phyloP scores from a whole-genome alignment of 2,888 invertebrate genomes.

The Lacanobia wlatinum region DNA sequence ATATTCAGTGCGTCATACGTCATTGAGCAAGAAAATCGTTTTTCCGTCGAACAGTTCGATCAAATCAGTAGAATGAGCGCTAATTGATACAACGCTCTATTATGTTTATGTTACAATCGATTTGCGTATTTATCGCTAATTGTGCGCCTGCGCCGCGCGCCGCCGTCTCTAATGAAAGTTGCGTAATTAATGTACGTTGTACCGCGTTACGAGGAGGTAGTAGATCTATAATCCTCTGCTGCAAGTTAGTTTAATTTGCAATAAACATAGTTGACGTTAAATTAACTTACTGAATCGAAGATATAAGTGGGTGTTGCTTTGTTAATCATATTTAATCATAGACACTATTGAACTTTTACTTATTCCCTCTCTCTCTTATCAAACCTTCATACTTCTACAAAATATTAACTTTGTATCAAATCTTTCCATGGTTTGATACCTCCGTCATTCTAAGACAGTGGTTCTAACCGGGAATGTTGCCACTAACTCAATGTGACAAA shows the following conservation, averaged over 20 bases:
- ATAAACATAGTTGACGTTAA: not conserved
- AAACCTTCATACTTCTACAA: too few relatives aligned
- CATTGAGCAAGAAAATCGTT: slow-evolving; percentile 36
- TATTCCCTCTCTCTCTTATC: too few relatives aligned
- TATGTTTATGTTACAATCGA: slow-evolving; percentile 49
- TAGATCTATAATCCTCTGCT: slow-evolving; percentile 6
- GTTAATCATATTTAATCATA: too few relatives aligned
- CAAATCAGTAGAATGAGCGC: slow-evolving; percentile 29
- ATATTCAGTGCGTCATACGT: slow-evolving; percentile 20
- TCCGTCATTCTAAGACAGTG: too few relatives aligned
- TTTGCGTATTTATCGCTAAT: slow-evolving; percentile 48
- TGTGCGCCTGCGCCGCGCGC: slow-evolving; percentile 19
- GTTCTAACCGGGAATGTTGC: not conserved
- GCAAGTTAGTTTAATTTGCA: slow-evolving; percentile 1
- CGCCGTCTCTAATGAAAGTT: slow-evolving; percentile 47
- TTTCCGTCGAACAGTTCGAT: slow-evolving; percentile 16
- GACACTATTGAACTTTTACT: not conserved
- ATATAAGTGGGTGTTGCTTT: too few relatives aligned
- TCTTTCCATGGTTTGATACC: too few relatives aligned
- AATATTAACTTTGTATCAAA: too few relatives aligned
- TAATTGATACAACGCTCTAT: slow-evolving; percentile 52
- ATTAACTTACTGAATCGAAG: not conserved
- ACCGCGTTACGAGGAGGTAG: not conserved
- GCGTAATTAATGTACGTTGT: slow-evolving; percentile 35
- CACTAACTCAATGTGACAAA: not conserved